Evolutionary conservation across 2,113 vertebrate genomes (phyloP).

Genomic region (Pithys albifrons): DNA sequence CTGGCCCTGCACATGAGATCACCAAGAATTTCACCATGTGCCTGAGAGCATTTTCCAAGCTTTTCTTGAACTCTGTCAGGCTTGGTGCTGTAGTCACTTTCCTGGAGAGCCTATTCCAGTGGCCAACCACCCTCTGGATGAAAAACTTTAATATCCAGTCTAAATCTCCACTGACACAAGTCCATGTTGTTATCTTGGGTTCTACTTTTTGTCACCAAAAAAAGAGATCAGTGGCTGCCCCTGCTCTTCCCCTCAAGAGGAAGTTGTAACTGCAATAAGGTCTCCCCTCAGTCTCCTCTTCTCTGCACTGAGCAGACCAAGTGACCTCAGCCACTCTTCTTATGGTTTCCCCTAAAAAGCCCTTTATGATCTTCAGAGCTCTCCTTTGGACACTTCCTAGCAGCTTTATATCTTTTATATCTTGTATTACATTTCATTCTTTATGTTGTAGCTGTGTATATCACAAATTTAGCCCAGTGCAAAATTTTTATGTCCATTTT

Average conservation of each 20-base stretch:
- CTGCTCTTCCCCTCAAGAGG: fast-evolving
- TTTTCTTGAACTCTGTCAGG: fast-evolving
- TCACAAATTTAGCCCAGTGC: not conserved
- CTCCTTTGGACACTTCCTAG: not conserved
- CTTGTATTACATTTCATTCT: not conserved
- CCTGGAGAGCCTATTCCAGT: not conserved
- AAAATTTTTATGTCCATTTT: not conserved
- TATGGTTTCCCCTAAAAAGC: fast-evolving
- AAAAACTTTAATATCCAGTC: fast-evolving
- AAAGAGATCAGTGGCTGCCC: not conserved
- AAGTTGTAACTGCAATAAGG: fast-evolving
- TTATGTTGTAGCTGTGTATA: not conserved
- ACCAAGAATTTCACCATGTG: fast-evolving
- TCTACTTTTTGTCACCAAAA: too few species aligned
- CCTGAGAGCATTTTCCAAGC: fast-evolving
- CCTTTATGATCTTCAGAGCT: not conserved
- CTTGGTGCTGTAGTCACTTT: fast-evolving
- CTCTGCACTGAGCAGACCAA: not conserved
- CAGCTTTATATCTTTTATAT: not conserved
- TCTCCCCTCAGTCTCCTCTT: not conserved
- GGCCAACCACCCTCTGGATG: fast-evolving
- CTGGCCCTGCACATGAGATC: not conserved
- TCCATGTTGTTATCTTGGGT: fast-evolving
- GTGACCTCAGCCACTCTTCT: fast-evolving
- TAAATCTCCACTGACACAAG: fast-evolving